These are phyloP conservation scores for Acronicta leporina DNA, from an alignment of 2,888 invertebrate genomes.

Conservation along the genomic window DNA sequence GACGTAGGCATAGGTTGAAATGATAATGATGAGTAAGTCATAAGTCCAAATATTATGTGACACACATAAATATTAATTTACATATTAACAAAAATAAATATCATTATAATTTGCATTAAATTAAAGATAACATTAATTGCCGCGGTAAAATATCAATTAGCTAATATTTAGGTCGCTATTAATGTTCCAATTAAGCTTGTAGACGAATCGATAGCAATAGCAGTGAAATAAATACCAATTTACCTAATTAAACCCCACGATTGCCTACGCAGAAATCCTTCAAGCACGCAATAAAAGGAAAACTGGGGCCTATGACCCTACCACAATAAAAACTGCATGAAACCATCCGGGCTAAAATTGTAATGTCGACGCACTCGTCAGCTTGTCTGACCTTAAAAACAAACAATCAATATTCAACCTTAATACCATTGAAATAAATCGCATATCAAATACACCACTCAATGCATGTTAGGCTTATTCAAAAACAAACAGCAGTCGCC, in stretches of 20 bases:
- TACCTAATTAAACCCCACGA: slow-evolving; percentile 62
- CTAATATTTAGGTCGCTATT: neutral
- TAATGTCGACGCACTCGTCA: slow-evolving; percentile 82
- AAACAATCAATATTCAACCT: slow-evolving; percentile 60
- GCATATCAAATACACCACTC: slow-evolving; percentile 46
- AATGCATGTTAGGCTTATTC: slow-evolving; percentile 64
- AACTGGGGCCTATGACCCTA: slow-evolving; percentile 81
- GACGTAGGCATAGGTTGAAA: too few species aligned
- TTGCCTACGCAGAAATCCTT: slow-evolving; percentile 70
- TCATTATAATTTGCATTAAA: neutral
- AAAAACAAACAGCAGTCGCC: slow-evolving; percentile 66
- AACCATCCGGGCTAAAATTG: slow-evolving; percentile 86
- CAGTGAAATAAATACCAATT: slow-evolving; percentile 48
- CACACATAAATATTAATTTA: too few species aligned
- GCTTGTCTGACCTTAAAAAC: slow-evolving; percentile 71
- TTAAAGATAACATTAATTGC: neutral
- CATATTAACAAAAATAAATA: neutral
- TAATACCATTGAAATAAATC: slow-evolving; percentile 47
- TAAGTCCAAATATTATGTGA: too few species aligned
- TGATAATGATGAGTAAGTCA: too few species aligned
- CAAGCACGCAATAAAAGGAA: slow-evolving; percentile 72
- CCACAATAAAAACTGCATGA: slow-evolving; percentile 87
- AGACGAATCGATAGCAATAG: slow-evolving; percentile 37
- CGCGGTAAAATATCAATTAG: slow-evolving; percentile 1
- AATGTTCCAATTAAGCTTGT: slow-evolving; percentile 11